Conservation (phyloP, 1,140 invertebrate species). For the Paraescarpia echinospica region DNA sequence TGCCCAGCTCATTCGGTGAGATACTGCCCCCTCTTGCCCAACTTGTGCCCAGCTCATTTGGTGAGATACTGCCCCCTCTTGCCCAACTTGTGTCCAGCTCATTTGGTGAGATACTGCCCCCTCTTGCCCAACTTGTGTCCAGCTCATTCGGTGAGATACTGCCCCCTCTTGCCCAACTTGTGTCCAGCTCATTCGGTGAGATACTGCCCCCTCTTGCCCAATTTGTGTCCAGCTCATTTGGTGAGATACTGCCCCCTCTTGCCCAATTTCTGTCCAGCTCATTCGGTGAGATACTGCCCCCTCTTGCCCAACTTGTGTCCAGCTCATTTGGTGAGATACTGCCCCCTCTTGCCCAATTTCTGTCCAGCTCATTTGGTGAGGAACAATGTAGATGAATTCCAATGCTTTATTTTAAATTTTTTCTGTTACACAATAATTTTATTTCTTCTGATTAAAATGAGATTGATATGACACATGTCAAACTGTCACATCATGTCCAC, state of each 20-base stretch:
- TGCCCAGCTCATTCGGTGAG: too few species aligned
- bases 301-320: slow-evolving; percentile 44
- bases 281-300: slow-evolving; percentile 44
- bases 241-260: slow-evolving; percentile 44
- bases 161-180: slow-evolving; percentile 45
- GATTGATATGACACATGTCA: too few species aligned
- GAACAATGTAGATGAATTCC: not conserved
- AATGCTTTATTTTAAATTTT: not conserved
- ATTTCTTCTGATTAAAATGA: too few species aligned
- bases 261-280: slow-evolving; percentile 44
- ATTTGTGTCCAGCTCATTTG: slow-evolving; percentile 44
- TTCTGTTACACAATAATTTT: too few species aligned
- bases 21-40: slow-evolving; percentile 46
- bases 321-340: slow-evolving; percentile 45
- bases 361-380: slow-evolving; percentile 49
- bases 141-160: too few species aligned
- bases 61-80: slow-evolving; percentile 44
- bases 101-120: slow-evolving; percentile 44
- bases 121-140: slow-evolving; percentile 44
- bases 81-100: slow-evolving; percentile 44
- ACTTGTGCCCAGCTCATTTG: slow-evolving; percentile 44
- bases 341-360: slow-evolving; percentile 45
- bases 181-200: too few species aligned
- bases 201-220: slow-evolving; percentile 46
- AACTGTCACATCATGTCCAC: too few species aligned